A percentile compares a stretch with the other conserved stretches of the same genome.
These are phyloP conservation scores for Telmatochromis sp. DNA, from an alignment of 2,113 vertebrate species.

Conservation along the genomic window DNA sequence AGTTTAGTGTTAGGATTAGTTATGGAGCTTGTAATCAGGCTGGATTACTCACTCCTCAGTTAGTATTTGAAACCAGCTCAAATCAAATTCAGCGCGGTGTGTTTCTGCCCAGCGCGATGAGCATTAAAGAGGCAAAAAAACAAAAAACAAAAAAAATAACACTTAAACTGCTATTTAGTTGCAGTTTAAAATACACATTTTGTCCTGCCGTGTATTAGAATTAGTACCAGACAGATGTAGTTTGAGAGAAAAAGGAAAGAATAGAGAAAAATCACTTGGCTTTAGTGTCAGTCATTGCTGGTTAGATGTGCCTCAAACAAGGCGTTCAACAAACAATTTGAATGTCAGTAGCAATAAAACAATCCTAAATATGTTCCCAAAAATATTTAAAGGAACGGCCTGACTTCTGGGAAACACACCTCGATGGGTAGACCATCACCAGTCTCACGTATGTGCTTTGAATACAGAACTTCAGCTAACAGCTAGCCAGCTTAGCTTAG, in stretches of 20 bases:
- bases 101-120: background rate
- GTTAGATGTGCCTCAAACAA: background rate
- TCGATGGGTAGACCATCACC: background rate
- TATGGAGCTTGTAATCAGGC: background rate
- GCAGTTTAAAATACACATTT: background rate
- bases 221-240: background rate
- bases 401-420: background rate
- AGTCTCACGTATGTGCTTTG: background rate
- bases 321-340: background rate
- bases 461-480: background rate
- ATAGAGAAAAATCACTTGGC: background rate
- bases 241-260: background rate
- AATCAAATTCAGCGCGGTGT: background rate
- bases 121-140: background rate
- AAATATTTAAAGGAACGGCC: background rate
- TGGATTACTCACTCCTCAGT: background rate
- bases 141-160: rapidly evolving
- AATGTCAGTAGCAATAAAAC: background rate
- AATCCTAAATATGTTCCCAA: background rate
- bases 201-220: background rate
- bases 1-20: background rate
- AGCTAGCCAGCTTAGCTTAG: background rate
- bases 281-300: slow-evolving; percentile 14
- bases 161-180: background rate
- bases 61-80: slow-evolving; percentile 37